A percentile compares a stretch with the other conserved stretches of the same genome.
These are phyloP conservation scores for Corticium candelabrum DNA, from an alignment of 37 sponge, comb jelly and placozoan species.

Conservation along the genomic window DNA sequence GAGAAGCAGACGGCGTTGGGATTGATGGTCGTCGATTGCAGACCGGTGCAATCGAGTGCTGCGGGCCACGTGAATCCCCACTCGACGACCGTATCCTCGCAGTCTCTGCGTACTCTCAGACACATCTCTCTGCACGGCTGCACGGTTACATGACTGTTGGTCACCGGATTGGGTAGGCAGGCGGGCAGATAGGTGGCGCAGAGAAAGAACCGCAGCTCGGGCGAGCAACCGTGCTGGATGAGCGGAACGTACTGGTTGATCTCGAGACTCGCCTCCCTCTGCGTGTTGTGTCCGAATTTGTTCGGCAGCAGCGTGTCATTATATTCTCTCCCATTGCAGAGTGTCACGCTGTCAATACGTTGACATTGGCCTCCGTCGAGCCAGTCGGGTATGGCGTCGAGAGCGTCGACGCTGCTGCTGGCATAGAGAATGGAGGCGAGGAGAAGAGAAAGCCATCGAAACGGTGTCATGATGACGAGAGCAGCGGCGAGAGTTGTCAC, in stretches of 20 bases:
- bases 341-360: background rate
- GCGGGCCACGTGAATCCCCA: background rate
- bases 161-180: background rate
- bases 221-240: slow-evolving; percentile 13
- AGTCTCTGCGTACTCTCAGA: background rate
- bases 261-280: background rate
- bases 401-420: background rate
- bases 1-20: background rate
- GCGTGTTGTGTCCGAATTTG: slow-evolving; percentile 1
- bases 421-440: no score
- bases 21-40: background rate
- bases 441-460: no score
- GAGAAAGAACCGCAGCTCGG: slow-evolving; percentile 19
- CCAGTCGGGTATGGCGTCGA: background rate
- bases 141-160: background rate
- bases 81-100: background rate
- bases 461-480: background rate
- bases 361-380: background rate
- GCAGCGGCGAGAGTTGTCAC: no score
- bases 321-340: background rate
- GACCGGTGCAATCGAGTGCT: background rate
- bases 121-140: background rate
- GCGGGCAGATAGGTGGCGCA: slow-evolving; percentile 35
- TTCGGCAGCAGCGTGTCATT: background rate
- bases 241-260: slow-evolving; percentile 7